These are phyloP conservation scores for Gastrophryne carolinensis DNA, from an alignment of 2,797 vertebrate species.

Conservation along the genomic window DNA sequence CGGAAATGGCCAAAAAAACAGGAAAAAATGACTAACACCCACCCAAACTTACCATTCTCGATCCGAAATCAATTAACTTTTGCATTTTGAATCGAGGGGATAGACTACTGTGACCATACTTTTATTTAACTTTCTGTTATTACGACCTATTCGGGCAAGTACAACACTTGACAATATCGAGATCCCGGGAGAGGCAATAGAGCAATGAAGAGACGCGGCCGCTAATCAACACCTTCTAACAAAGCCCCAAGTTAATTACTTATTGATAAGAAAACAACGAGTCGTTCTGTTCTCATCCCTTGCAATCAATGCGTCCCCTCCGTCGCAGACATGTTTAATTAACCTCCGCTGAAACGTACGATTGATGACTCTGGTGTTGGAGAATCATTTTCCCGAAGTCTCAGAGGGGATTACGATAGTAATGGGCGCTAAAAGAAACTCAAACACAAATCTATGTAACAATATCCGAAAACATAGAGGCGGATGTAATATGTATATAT, in stretches of 20 bases:
- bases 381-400: not conserved
- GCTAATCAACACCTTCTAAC: constrained; percentile 46
- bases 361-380: constrained; percentile 21
- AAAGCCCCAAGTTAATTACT: constrained; percentile 41
- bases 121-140: no score
- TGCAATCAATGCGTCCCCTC: constrained; percentile 13
- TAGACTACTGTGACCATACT: no score
- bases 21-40: no score
- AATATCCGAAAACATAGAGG: not conserved
- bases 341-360: constrained; percentile 30
- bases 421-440: constrained; percentile 6
- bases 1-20: no score
- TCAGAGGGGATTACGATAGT: not conserved
- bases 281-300: constrained; percentile 6
- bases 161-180: not conserved
- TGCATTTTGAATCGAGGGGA: no score
- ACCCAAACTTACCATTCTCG: no score
- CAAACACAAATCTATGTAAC: not conserved
- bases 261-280: constrained; percentile 41
- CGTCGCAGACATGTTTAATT: constrained; percentile 30
- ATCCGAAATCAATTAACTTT: no score
- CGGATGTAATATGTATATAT: not conserved
- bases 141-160: no score
- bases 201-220: not conserved
- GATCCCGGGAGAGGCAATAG: not conserved